phyloP scores from a whole-genome alignment of 1,140 invertebrate genomes.

The Nasonia giraulti region DNA sequence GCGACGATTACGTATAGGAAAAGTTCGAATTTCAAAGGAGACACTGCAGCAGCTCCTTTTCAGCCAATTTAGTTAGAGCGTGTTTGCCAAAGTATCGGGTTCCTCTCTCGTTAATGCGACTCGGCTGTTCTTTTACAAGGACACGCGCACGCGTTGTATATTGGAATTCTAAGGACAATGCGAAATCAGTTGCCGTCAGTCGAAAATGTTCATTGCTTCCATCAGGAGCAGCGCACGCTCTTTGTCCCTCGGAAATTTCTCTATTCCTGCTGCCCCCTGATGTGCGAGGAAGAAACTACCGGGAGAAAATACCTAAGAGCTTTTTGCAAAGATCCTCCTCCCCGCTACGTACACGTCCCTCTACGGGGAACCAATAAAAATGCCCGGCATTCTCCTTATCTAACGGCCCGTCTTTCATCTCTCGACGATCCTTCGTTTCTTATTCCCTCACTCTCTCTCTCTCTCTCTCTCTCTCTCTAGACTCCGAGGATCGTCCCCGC shows the following conservation, averaged over 20 bases:
- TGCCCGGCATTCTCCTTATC: conserved; percentile 67
- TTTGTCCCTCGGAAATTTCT: conserved; percentile 22
- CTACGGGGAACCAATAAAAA: conserved; percentile 68
- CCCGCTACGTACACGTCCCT: background rate
- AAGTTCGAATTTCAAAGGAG: conserved; percentile 41
- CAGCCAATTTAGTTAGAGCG: conserved; percentile 17
- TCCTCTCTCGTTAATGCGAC: background rate
- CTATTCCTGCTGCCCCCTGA: background rate
- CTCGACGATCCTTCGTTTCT: conserved; percentile 41
- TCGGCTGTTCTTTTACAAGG: no score
- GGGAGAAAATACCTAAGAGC: conserved; percentile 10
- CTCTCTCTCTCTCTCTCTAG: conserved; percentile 35
- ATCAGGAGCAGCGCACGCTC: background rate
- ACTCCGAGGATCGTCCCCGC: conserved; percentile 42
- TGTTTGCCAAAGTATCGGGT: background rate
- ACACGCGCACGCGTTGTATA: background rate
- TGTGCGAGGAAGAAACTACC: background rate
- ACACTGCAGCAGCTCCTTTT: background rate
- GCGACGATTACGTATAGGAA: conserved; percentile 23
- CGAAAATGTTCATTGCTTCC: conserved; percentile 27
- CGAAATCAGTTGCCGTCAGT: background rate
- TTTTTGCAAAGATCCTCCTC: conserved; percentile 15
- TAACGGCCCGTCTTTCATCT: conserved; percentile 67
- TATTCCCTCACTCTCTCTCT: conserved; percentile 31
- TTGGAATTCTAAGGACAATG: background rate